phyloP scores from a whole-genome alignment of 1,140 invertebrate species.

The Parapsyche elsis region DNA sequence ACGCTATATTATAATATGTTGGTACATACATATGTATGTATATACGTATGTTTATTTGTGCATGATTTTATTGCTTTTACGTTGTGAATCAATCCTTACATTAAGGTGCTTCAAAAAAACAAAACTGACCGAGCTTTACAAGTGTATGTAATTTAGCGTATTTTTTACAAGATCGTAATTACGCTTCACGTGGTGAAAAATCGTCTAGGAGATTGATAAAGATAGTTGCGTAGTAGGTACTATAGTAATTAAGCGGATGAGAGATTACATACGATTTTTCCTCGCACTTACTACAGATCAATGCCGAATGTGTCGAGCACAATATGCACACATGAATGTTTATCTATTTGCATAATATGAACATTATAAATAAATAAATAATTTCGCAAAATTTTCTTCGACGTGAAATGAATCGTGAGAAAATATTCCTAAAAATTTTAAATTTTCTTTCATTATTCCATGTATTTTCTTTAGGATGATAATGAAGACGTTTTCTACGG shows the following conservation, averaged over 20 bases:
- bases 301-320: background rate
- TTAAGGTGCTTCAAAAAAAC: background rate
- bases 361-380: background rate
- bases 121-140: too few species aligned
- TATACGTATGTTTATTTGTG: background rate
- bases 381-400: background rate
- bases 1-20: too few species aligned
- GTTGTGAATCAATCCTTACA: background rate
- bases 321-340: background rate
- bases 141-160: constrained; percentile 16
- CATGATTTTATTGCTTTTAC: constrained; percentile 13
- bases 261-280: constrained; percentile 21
- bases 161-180: constrained; percentile 5
- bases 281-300: background rate
- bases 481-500: background rate
- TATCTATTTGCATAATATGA: constrained; percentile 7
- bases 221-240: background rate
- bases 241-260: constrained; percentile 25
- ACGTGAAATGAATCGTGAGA: background rate
- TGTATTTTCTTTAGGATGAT: background rate
- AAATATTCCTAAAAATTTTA: background rate
- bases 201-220: constrained; percentile 16
- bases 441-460: background rate
- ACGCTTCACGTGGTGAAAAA: constrained; percentile 20
- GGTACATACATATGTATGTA: background rate